Evolutionary conservation across 2,113 vertebrate genomes (phyloP).

Genomic region (Sapayoa aenigma): DNA sequence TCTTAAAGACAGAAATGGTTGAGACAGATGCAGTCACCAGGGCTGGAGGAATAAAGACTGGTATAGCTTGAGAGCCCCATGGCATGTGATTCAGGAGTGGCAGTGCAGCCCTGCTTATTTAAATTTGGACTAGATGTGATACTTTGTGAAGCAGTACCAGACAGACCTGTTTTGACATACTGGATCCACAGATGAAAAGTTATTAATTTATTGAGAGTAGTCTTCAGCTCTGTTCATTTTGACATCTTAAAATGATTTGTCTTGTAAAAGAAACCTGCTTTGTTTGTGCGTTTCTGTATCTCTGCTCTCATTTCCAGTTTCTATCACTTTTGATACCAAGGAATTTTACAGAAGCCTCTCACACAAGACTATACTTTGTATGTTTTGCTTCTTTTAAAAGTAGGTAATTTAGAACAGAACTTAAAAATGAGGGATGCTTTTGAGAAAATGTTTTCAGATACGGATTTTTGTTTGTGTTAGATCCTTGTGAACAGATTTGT

Average conservation of each 20-base stretch:
- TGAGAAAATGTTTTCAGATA: neutral
- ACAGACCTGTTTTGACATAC: slow-evolving; percentile 40
- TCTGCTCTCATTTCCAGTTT: neutral
- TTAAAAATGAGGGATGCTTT: neutral
- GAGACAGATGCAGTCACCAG: neutral
- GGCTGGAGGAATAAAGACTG: neutral
- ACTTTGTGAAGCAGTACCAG: slow-evolving; percentile 13
- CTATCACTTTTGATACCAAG: neutral
- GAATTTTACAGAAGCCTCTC: neutral
- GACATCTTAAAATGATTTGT: neutral
- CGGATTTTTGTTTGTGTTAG: neutral
- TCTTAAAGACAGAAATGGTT: neutral
- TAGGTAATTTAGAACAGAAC: neutral
- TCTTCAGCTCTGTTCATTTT: neutral
- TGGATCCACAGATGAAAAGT: neutral
- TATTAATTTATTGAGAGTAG: neutral
- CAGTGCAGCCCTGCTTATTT: neutral
- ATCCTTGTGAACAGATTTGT: neutral
- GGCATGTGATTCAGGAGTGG: neutral
- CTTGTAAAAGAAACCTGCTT: neutral
- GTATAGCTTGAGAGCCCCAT: neutral
- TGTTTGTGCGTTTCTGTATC: neutral
- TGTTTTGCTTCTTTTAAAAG: neutral
- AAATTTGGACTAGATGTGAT: slow-evolving; percentile 23
- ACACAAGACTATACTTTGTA: neutral